Percentiles rank a stretch among this genome's conserved stretches.
Evolutionary conservation across 2,113 vertebrate genomes (phyloP).

Genomic region (Megatriorchis doriae): DNA sequence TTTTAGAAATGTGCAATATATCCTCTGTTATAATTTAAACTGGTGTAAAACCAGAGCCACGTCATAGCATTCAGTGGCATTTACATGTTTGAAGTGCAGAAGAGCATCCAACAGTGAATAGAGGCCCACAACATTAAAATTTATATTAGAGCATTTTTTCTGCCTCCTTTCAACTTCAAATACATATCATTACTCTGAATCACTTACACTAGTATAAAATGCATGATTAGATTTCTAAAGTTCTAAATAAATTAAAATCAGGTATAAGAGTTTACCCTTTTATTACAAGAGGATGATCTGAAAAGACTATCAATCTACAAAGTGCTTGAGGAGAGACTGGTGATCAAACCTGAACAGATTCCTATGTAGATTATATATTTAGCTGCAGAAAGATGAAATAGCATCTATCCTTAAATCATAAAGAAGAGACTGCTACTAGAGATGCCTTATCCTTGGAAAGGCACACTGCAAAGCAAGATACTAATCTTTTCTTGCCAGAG

Average conservation of each 20-base stretch:
- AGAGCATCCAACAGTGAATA: background rate
- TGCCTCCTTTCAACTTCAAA: background rate
- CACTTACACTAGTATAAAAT: background rate
- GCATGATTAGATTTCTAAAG: background rate
- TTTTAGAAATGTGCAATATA: background rate
- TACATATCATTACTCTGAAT: background rate
- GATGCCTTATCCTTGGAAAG: background rate
- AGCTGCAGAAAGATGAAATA: background rate
- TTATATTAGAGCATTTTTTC: background rate
- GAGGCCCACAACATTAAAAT: background rate
- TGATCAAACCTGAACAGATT: background rate
- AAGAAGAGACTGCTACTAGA: background rate
- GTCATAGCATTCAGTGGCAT: background rate
- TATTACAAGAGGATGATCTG: background rate
- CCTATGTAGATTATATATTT: background rate
- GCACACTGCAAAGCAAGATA: background rate
- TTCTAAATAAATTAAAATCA: background rate
- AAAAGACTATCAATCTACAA: background rate
- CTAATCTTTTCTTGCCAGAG: background rate
- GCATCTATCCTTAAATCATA: background rate
- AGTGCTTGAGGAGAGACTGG: background rate
- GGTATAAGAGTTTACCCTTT: background rate
- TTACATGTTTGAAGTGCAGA: constrained; percentile 31
- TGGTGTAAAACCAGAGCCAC: background rate
- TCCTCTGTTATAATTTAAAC: constrained; percentile 26